Conservation (phyloP, 2,113 vertebrate genomes). For the Alaudala cheleensis region DNA sequence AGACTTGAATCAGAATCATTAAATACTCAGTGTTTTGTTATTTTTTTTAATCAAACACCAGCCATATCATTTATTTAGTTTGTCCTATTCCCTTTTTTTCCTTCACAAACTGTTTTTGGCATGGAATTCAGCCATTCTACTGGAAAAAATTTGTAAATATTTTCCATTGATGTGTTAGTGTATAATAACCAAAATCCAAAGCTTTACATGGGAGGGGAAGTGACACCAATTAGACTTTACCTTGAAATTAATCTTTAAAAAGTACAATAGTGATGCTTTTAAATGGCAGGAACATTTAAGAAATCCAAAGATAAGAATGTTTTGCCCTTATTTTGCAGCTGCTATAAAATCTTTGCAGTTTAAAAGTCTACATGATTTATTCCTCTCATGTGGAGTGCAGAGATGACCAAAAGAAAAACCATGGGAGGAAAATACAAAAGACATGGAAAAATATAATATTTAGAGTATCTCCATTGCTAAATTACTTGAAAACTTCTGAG, state of each 20-base stretch:
- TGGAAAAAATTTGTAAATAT: neutral
- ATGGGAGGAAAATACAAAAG: neutral
- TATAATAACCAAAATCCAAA: neutral
- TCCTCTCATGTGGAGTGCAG: neutral
- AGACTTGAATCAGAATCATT: neutral
- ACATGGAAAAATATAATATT: neutral
- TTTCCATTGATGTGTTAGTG: neutral
- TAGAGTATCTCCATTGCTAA: neutral
- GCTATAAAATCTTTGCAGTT: constrained; percentile 26
- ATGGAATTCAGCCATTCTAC: neutral
- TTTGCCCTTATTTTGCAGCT: neutral
- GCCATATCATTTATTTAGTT: neutral
- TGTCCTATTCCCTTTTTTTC: neutral
- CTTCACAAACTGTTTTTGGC: neutral
- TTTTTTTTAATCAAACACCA: neutral
- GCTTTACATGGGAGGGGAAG: neutral
- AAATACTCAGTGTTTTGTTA: neutral
- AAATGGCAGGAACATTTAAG: neutral
- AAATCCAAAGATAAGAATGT: constrained; percentile 30
- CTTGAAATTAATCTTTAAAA: constrained; percentile 34
- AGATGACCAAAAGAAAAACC: neutral
- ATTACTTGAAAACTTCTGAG: neutral
- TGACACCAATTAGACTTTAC: neutral
- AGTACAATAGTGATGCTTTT: neutral
- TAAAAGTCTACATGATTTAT: neutral